phyloP scores from a whole-genome alignment of 2,797 vertebrate species.

The Cryptoprocta ferox region DNA sequence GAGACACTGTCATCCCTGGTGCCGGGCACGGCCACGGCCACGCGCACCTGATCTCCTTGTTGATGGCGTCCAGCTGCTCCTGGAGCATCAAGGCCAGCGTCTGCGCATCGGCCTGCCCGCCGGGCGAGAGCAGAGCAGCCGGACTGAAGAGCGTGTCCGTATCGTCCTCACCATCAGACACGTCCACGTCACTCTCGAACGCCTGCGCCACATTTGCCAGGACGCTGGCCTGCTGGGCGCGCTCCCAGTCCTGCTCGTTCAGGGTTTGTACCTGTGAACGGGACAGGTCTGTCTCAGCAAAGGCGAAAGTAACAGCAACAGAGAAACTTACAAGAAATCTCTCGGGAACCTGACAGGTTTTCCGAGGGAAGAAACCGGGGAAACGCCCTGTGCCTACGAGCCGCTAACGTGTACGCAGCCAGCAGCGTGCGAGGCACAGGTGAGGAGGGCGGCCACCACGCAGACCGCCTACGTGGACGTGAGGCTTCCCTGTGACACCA shows the following conservation, averaged over 20 bases:
- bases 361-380: background rate
- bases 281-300: background rate
- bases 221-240: constrained; percentile 97
- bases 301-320: background rate
- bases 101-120: constrained; percentile 97
- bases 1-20: background rate
- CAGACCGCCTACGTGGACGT: accelerated
- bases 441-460: constrained; percentile 58
- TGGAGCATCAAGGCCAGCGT: constrained; percentile 98
- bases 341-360: accelerated
- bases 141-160: constrained; percentile 95
- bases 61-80: constrained; percentile 98
- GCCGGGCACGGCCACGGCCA: accelerated
- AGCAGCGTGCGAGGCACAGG: constrained; percentile 75
- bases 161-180: constrained; percentile 96
- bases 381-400: constrained; percentile 82
- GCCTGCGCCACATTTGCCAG: constrained; percentile 97
- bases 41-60: constrained; percentile 95
- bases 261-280: constrained; percentile 94
- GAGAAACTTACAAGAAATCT: background rate
- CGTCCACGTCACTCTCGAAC: constrained; percentile 96
- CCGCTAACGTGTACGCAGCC: constrained; percentile 80
- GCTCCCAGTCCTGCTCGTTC: constrained; percentile 99
- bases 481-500: accelerated
- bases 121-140: constrained; percentile 95